Percentiles rank a stretch among this genome's conserved stretches.
phyloP scores from a whole-genome alignment of 2,888 invertebrate species.

The Dinocampus coccinellae region DNA sequence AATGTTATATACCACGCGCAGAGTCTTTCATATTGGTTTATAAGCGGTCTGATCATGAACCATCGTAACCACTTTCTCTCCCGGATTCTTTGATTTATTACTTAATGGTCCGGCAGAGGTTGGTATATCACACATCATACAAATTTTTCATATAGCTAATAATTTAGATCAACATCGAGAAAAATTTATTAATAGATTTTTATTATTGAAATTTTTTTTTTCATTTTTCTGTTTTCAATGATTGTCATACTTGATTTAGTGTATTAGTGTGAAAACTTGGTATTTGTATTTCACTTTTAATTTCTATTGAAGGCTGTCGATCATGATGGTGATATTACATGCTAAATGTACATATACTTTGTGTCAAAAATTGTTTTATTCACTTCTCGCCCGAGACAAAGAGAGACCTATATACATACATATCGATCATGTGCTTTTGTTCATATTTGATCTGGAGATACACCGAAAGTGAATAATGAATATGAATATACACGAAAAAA shows the following conservation, averaged over 20 bases:
- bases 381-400: neutral
- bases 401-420: neutral
- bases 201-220: neutral
- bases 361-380: neutral
- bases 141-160: neutral
- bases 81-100: constrained; percentile 22
- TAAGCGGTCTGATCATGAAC: constrained; percentile 12
- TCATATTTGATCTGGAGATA: neutral
- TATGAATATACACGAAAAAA: neutral
- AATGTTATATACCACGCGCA: neutral
- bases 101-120: neutral
- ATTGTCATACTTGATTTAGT: neutral
- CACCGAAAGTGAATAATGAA: neutral
- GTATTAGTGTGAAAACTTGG: neutral
- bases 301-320: neutral
- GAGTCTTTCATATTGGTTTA: neutral
- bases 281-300: neutral
- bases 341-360: neutral
- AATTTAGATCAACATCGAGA: neutral
- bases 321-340: neutral
- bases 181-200: neutral
- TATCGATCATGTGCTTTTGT: neutral
- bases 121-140: constrained; percentile 7
- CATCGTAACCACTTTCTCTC: constrained; percentile 37
- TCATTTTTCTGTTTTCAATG: neutral